phyloP scores from a whole-genome alignment of 1,140 invertebrate species.

The Pseudomyrmex concolor region DNA sequence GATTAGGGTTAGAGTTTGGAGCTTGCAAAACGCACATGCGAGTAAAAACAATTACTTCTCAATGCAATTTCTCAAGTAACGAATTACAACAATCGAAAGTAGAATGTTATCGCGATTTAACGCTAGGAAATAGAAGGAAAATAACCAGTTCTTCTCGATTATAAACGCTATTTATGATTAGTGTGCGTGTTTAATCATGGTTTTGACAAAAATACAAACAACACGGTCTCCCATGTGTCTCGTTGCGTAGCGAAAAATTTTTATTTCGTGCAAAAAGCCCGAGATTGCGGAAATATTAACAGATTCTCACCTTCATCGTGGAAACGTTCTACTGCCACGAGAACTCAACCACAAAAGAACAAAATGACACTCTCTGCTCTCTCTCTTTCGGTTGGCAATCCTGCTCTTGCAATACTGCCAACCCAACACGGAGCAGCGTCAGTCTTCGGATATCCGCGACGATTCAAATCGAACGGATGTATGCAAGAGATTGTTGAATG shows the following conservation, averaged over 20 bases:
- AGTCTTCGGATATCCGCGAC: no score
- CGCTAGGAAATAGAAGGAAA: neutral
- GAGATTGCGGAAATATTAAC: slow-evolving; percentile 75
- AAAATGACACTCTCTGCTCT: no score
- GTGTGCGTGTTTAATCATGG: neutral
- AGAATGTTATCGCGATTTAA: neutral
- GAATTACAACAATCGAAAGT: neutral
- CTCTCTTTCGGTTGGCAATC: no score
- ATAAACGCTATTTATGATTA: neutral
- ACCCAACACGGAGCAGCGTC: no score
- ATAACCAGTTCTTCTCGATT: no score
- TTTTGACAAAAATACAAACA: neutral
- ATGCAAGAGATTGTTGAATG: no score
- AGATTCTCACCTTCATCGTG: slow-evolving; percentile 81
- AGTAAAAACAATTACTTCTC: neutral
- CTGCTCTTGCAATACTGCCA: no score
- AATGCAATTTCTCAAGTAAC: neutral
- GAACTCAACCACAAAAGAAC: slow-evolving; percentile 60
- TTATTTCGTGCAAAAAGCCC: slow-evolving; percentile 1
- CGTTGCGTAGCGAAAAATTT: neutral
- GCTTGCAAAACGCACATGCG: neutral
- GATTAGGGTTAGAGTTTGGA: slow-evolving; percentile 5
- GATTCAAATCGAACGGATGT: no score
- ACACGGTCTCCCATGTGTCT: neutral
- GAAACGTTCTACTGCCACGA: slow-evolving; percentile 65